Evolutionary conservation across 2,888 invertebrate genomes (phyloP).

Genomic region (Leptinotarsa peninsularis): DNA sequence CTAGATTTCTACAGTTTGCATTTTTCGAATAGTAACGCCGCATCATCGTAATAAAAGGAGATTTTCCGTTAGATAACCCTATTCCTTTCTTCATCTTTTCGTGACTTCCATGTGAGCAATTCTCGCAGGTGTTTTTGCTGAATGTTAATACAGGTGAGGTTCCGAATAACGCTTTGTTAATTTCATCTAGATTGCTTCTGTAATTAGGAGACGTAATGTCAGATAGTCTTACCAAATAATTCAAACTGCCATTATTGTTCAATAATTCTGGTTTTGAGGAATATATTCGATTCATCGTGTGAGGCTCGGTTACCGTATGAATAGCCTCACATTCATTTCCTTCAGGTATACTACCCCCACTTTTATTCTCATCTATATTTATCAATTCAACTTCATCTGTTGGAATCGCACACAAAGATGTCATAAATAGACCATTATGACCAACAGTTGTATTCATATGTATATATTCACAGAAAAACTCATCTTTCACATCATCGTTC

Average conservation of each 20-base stretch:
- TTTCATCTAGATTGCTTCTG: background rate
- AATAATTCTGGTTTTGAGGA: too few relatives aligned
- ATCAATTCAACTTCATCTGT: background rate
- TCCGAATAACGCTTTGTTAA: background rate
- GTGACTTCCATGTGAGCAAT: background rate
- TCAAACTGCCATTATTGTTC: background rate
- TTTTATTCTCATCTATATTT: background rate
- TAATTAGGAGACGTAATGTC: background rate
- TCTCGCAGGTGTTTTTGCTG: background rate
- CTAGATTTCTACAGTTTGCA: slow-evolving; percentile 37
- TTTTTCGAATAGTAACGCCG: slow-evolving; percentile 40
- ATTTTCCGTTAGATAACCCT: background rate
- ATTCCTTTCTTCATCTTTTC: background rate
- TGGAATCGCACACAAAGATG: background rate
- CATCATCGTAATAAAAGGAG: background rate
- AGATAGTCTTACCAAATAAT: background rate
- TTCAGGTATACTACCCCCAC: background rate
- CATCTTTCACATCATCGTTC: too few relatives aligned
- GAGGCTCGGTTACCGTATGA: too few relatives aligned
- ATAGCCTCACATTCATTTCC: background rate
- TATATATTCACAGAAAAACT: too few relatives aligned
- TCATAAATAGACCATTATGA: background rate
- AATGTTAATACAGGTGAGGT: background rate
- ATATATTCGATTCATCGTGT: too few relatives aligned
- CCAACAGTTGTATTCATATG: background rate